These are phyloP conservation scores for Amniataba percoides DNA, from an alignment of 2,797 vertebrate species.

Conservation along the genomic window DNA sequence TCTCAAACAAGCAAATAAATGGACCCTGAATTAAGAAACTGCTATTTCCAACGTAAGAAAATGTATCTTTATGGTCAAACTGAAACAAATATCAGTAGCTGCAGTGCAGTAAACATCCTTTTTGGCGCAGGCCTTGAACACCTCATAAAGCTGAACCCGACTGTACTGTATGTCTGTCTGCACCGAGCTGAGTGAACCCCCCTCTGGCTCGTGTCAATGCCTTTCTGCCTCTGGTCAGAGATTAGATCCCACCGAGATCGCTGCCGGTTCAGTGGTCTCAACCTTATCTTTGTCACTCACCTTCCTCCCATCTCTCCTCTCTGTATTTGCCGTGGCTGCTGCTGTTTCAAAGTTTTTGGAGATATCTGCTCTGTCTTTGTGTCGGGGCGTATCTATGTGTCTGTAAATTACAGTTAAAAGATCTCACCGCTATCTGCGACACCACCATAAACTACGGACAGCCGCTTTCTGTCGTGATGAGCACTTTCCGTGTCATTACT, in stretches of 20 bases:
- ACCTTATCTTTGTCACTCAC: conserved; percentile 59
- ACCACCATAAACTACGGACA: neutral
- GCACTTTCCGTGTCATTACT: conserved; percentile 5
- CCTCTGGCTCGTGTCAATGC: conserved; percentile 57
- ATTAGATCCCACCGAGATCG: conserved; percentile 68
- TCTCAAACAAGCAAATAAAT: too few species aligned
- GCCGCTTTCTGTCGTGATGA: neutral
- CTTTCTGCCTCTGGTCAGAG: conserved; percentile 65
- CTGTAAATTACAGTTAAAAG: conserved; percentile 47
- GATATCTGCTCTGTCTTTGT: conserved; percentile 31
- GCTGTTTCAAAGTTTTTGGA: conserved; percentile 50
- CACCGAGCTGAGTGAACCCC: conserved; percentile 6
- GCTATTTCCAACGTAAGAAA: too few species aligned
- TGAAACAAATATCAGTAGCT: neutral
- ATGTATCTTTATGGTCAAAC: neutral
- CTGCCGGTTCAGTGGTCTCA: conserved; percentile 59
- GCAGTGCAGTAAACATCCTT: neutral
- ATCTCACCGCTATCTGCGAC: conserved; percentile 25
- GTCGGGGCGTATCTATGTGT: conserved; percentile 13
- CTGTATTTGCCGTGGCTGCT: conserved; percentile 47
- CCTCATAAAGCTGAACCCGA: conserved; percentile 3
- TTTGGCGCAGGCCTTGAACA: neutral
- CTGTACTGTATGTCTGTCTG: conserved; percentile 7
- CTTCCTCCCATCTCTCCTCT: conserved; percentile 37
- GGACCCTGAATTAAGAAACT: neutral